Evolutionary conservation across 2,113 vertebrate species (phyloP).

Genomic region (Lophotis ruficrista): DNA sequence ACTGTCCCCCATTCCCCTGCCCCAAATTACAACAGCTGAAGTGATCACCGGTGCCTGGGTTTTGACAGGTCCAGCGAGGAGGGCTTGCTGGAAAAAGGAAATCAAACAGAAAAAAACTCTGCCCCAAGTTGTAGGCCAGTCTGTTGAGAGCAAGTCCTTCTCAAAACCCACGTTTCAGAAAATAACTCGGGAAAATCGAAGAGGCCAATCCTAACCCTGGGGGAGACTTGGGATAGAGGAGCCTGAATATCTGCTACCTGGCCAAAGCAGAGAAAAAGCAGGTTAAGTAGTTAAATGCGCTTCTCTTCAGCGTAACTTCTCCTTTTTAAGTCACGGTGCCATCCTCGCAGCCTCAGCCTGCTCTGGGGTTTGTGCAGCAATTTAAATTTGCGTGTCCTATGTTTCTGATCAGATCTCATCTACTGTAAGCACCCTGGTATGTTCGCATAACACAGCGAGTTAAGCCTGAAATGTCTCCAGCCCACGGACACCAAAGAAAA

Average conservation of each 20-base stretch:
- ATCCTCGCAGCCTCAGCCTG: neutral
- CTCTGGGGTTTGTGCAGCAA: neutral
- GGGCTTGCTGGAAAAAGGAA: neutral
- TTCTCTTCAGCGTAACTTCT: neutral
- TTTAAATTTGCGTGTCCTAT: neutral
- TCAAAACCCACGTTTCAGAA: neutral
- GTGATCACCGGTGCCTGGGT: accelerated
- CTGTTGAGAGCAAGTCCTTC: neutral
- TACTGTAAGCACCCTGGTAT: neutral
- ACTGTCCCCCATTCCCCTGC: accelerated
- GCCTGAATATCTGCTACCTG: neutral
- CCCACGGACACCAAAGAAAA: conserved; percentile 6
- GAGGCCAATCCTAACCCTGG: neutral
- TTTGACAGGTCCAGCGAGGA: accelerated
- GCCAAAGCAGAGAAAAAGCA: neutral
- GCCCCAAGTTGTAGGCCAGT: neutral
- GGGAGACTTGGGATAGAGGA: neutral
- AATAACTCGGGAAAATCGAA: neutral
- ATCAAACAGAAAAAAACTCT: neutral
- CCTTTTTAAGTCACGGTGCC: neutral
- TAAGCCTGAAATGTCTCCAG: neutral
- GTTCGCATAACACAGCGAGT: neutral
- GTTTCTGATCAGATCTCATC: neutral
- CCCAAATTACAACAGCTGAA: accelerated
- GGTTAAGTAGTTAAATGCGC: neutral